Percentiles rank a stretch among this genome's conserved stretches.
Conservation (phyloP, 2,113 vertebrate species). For the Riparia riparia region DNA sequence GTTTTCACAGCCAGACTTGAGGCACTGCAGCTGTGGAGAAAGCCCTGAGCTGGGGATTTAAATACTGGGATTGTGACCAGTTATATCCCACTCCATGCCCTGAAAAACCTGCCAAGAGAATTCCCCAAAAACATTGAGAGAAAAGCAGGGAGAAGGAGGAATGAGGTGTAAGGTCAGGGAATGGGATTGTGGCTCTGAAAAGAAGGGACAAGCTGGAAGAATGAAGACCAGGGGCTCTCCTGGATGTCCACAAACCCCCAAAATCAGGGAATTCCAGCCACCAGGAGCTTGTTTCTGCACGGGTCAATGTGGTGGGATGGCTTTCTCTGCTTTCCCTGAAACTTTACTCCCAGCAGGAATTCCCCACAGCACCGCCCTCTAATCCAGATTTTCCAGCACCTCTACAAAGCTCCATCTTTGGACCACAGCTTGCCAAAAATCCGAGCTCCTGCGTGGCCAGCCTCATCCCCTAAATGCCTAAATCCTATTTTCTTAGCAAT, state of each 20-base stretch:
- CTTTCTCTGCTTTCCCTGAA: background rate
- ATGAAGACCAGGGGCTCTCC: background rate
- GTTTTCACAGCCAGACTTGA: background rate
- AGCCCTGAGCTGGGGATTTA: background rate
- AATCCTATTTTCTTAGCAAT: background rate
- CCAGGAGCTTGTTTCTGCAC: background rate
- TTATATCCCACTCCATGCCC: background rate
- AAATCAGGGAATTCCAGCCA: background rate
- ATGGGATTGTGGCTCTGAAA: background rate
- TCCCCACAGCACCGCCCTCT: background rate
- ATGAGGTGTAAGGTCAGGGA: background rate
- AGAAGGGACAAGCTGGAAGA: background rate
- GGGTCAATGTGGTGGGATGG: accelerated
- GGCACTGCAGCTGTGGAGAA: background rate
- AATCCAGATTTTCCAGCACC: background rate
- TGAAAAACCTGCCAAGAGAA: background rate
- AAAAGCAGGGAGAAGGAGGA: background rate
- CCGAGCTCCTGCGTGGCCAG: background rate
- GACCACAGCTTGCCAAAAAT: background rate
- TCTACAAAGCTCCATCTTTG: background rate
- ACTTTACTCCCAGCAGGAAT: background rate
- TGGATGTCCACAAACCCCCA: accelerated
- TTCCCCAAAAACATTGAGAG: background rate
- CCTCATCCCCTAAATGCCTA: background rate
- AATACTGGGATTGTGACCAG: background rate